A percentile compares a stretch with the other conserved stretches of the same genome.
These are phyloP conservation scores for Ophonus ardosiacus DNA, from an alignment of 2,888 invertebrate species.

Conservation along the genomic window DNA sequence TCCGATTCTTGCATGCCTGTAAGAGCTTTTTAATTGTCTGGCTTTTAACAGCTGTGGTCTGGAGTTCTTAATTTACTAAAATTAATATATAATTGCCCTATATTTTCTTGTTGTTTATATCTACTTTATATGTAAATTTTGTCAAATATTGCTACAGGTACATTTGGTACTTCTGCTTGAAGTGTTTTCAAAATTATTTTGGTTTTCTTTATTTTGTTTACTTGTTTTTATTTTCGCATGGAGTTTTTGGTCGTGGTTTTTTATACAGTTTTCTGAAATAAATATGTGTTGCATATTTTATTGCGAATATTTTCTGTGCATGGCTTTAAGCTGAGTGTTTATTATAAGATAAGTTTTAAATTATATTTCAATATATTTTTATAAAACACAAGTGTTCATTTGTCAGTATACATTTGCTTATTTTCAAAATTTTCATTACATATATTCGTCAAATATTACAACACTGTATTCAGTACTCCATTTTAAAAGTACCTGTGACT, in stretches of 20 bases:
- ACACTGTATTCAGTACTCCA: not conserved
- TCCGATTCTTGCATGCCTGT: conserved; percentile 31
- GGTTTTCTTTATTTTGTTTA: not conserved
- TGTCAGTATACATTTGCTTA: conserved; percentile 1
- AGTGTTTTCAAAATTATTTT: conserved; percentile 37
- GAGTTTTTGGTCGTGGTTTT: conserved; percentile 55
- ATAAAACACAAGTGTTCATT: conserved; percentile 15
- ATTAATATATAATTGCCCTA: conserved; percentile 51
- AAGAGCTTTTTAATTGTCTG: conserved; percentile 53
- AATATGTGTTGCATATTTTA: conserved; percentile 16
- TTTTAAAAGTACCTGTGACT: not conserved
- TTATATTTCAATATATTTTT: conserved; percentile 18
- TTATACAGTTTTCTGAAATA: conserved; percentile 2
- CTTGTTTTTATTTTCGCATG: conserved; percentile 56
- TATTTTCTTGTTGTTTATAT: conserved; percentile 43
- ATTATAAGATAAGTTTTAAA: conserved; percentile 55
- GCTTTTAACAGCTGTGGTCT: conserved; percentile 50
- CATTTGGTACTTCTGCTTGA: conserved; percentile 56
- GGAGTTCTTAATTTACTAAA: conserved; percentile 59
- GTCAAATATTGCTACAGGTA: conserved; percentile 43
- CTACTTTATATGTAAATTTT: conserved; percentile 3
- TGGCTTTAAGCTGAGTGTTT: conserved; percentile 50
- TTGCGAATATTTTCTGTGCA: conserved; percentile 32
- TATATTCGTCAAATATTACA: not conserved
- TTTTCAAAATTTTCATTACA: not conserved